Evolutionary conservation across 2,797 vertebrate species (phyloP).

Genomic region (Octomys mimax): DNA sequence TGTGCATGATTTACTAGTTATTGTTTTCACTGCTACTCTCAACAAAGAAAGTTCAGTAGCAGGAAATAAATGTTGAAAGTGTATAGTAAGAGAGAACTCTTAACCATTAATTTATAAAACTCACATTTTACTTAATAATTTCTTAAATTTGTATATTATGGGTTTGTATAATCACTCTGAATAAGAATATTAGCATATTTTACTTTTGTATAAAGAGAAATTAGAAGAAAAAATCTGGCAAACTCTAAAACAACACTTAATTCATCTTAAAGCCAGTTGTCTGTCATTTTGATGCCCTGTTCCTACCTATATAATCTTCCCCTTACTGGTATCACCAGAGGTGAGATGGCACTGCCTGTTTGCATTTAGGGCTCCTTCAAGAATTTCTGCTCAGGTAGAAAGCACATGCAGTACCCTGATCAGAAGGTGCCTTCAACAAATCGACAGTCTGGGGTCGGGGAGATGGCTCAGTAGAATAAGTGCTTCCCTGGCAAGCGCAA

Average conservation of each 20-base stretch:
- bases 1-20: constrained; percentile 78
- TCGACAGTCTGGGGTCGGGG: not conserved
- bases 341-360: not conserved
- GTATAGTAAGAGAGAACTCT: not conserved
- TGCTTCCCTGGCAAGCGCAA: too few species aligned
- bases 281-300: not conserved
- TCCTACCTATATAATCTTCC: not conserved
- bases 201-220: not conserved
- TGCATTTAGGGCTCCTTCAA: not conserved
- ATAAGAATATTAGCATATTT: not conserved
- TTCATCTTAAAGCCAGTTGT: not conserved
- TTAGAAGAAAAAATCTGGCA: not conserved
- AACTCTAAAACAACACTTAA: not conserved
- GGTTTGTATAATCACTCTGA: not conserved
- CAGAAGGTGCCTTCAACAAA: not conserved
- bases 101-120: not conserved
- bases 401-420: not conserved
- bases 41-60: constrained; percentile 62
- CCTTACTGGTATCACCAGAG: not conserved
- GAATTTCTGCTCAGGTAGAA: not conserved
- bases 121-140: constrained; percentile 19
- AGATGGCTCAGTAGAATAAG: too few species aligned
- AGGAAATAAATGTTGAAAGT: constrained; percentile 73
- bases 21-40: constrained; percentile 73
- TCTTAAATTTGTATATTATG: not conserved